phyloP scores from a whole-genome alignment of 2,888 invertebrate genomes.

The Copidosoma aretas region DNA sequence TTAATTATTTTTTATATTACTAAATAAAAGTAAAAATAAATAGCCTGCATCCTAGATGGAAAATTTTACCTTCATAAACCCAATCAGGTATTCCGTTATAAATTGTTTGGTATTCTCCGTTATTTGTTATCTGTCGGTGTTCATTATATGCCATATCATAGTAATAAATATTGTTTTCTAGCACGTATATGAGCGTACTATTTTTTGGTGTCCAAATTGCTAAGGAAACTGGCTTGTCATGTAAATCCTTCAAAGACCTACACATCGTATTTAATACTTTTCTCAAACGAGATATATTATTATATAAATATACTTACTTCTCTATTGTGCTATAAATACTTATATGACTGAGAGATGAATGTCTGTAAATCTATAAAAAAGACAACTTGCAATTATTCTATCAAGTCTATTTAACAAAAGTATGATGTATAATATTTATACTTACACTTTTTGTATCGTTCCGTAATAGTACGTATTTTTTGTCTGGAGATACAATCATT shows the following conservation, averaged over 20 bases:
- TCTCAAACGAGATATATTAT: not conserved
- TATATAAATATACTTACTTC: slow-evolving; percentile 40
- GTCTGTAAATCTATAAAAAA: slow-evolving; percentile 69
- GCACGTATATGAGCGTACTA: slow-evolving; percentile 70
- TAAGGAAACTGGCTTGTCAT: slow-evolving; percentile 66
- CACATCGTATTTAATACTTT: too few relatives aligned
- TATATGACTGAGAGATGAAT: slow-evolving; percentile 71
- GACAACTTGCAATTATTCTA: too few relatives aligned
- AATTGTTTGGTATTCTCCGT: slow-evolving; percentile 70
- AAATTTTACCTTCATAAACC: slow-evolving; percentile 83
- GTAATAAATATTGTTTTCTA: slow-evolving; percentile 75
- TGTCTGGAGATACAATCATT: slow-evolving; percentile 27
- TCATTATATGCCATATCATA: slow-evolving; percentile 53
- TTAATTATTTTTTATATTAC: not conserved
- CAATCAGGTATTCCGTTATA: slow-evolving; percentile 90
- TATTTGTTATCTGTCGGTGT: slow-evolving; percentile 66
- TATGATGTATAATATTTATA: not conserved
- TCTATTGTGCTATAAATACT: slow-evolving; percentile 61
- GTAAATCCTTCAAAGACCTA: not conserved
- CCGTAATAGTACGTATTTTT: slow-evolving; percentile 32
- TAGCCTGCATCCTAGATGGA: not conserved
- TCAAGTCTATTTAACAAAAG: not conserved
- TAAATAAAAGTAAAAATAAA: too few relatives aligned
- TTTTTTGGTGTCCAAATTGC: slow-evolving; percentile 68
- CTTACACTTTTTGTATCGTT: slow-evolving; percentile 30